These are phyloP conservation scores for Myotis lucifugus DNA, from an alignment of 2,113 vertebrate species.

Conservation along the genomic window DNA sequence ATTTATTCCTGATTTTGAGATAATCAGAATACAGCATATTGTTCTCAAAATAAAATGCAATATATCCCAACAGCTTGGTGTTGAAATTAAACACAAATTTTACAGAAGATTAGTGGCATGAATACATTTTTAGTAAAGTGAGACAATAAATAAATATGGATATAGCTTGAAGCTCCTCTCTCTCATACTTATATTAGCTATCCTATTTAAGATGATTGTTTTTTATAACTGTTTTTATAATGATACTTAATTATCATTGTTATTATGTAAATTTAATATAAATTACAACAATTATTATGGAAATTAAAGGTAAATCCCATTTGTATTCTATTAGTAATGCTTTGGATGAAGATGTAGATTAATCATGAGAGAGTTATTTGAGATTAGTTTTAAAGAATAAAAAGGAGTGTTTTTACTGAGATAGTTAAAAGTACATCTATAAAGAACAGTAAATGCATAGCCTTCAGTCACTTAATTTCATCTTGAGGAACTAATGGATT, in stretches of 20 bases:
- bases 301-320: slow-evolving; percentile 74
- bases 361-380: slow-evolving; percentile 60
- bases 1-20: background rate
- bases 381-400: slow-evolving; percentile 57
- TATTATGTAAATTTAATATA: slow-evolving; percentile 78
- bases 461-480: background rate
- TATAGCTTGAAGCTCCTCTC: slow-evolving; percentile 33
- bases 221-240: slow-evolving; percentile 67
- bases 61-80: background rate
- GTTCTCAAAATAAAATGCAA: background rate
- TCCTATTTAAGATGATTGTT: slow-evolving; percentile 47
- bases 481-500: background rate
- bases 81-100: background rate
- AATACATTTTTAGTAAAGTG: slow-evolving; percentile 11
- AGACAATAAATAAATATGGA: slow-evolving; percentile 38
- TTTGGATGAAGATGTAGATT: slow-evolving; percentile 55
- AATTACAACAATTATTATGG: slow-evolving; percentile 63
- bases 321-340: slow-evolving; percentile 59
- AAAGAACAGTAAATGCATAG: slow-evolving; percentile 8
- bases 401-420: background rate
- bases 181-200: background rate
- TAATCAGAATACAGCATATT: background rate
- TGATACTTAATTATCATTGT: slow-evolving; percentile 61
- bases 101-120: background rate
- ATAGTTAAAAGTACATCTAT: background rate